Percentiles rank a stretch among this genome's conserved stretches.
phyloP scores from a whole-genome alignment of 2,888 invertebrate species.

The Dione vanillae region DNA sequence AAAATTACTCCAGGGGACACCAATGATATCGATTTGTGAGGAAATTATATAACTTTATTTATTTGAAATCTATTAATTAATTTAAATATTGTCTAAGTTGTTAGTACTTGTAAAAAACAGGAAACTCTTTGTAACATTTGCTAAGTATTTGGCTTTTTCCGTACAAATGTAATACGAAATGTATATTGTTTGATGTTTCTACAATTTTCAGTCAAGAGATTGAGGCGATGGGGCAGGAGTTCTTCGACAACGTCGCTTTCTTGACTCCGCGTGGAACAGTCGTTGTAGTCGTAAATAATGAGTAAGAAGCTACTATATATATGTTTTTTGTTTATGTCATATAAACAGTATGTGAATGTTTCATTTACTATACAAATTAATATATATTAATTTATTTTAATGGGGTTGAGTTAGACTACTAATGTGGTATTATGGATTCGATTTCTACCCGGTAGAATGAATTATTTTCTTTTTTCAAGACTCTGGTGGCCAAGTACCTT shows the following conservation, averaged over 20 bases:
- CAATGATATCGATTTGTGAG: conserved; percentile 16
- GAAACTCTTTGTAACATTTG: too few species aligned
- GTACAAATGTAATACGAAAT: not conserved
- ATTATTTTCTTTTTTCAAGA: too few species aligned
- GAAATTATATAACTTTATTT: conserved; percentile 8
- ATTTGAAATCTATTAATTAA: too few species aligned
- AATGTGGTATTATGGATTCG: too few species aligned
- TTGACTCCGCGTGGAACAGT: conserved; percentile 59
- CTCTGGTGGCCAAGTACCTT: too few species aligned
- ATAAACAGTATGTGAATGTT: too few species aligned
- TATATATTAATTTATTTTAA: too few species aligned
- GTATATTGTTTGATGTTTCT: not conserved
- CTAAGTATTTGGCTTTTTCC: not conserved
- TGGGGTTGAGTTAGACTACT: too few species aligned
- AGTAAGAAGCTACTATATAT: conserved; percentile 53
- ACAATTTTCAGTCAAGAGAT: conserved; percentile 5
- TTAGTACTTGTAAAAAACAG: too few species aligned
- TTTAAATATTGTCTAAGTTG: too few species aligned
- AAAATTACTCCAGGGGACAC: conserved; percentile 8
- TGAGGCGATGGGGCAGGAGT: conserved; percentile 7
- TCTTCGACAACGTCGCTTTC: conserved; percentile 53
- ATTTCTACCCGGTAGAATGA: too few species aligned
- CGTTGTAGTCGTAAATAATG: conserved; percentile 65
- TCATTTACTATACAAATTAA: too few species aligned
- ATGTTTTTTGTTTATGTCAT: not conserved